A percentile compares a stretch with the other conserved stretches of the same genome.
Evolutionary conservation across 1,140 invertebrate genomes (phyloP).

Genomic region (Drosophila yakuba): DNA sequence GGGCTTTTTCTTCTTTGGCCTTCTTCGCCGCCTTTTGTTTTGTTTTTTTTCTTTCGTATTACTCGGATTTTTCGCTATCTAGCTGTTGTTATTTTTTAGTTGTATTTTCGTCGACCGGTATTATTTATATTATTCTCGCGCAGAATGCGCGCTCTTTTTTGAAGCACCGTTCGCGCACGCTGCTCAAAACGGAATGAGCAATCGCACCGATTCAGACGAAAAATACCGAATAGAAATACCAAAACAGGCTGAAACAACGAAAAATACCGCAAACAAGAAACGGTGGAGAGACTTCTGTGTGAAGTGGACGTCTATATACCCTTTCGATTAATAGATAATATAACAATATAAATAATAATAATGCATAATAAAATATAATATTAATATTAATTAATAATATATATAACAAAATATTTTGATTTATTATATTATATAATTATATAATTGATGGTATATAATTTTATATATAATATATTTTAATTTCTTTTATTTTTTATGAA

Average conservation of each 20-base stretch:
- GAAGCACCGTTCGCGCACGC: background rate
- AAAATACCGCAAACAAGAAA: background rate
- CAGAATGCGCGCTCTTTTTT: background rate
- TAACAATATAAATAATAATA: too few relatives aligned
- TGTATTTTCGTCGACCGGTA: slow-evolving; percentile 29
- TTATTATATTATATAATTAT: too few relatives aligned
- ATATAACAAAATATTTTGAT: too few relatives aligned
- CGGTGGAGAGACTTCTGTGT: rapidly evolving
- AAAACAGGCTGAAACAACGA: background rate
- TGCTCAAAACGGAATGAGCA: slow-evolving; percentile 7
- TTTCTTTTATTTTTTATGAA: too few relatives aligned
- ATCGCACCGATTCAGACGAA: background rate
- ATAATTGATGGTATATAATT: too few relatives aligned
- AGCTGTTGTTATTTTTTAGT: slow-evolving; percentile 13
- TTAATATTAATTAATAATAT: too few relatives aligned
- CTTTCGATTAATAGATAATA: background rate
- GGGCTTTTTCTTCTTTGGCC: slow-evolving; percentile 10
- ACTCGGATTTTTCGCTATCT: background rate
- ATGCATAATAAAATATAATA: too few relatives aligned
- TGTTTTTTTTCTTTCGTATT: slow-evolving; percentile 14
- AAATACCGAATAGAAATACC: background rate
- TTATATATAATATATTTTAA: too few relatives aligned
- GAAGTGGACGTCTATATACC: background rate
- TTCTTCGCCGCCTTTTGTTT: slow-evolving; percentile 20
- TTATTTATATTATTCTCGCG: slow-evolving; percentile 16